Evolutionary conservation across 92 coral and sea anemone genomes (phyloP).

Genomic region (Porites cylindrica): DNA sequence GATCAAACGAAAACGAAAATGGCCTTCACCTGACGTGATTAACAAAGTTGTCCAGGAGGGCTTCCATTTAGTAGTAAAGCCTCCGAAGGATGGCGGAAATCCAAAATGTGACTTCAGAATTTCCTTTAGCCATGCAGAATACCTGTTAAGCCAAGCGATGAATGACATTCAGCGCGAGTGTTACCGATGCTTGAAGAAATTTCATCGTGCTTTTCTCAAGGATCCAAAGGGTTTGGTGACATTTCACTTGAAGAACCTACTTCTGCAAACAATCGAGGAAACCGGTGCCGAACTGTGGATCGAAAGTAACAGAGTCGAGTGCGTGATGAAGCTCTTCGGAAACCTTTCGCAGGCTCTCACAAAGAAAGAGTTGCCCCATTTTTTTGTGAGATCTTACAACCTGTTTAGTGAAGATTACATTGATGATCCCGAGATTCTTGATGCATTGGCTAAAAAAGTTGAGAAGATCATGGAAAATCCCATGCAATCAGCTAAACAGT

Average conservation of each 20-base stretch:
- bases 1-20: conserved; percentile 73
- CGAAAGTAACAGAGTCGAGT: conserved; percentile 55
- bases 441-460: conserved; percentile 50
- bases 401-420: conserved; percentile 57
- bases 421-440: conserved; percentile 60
- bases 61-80: conserved; percentile 80
- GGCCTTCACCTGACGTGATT: conserved; percentile 74
- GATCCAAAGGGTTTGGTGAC: conserved; percentile 60
- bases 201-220: conserved; percentile 44
- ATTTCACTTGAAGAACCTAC: conserved; percentile 74
- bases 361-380: conserved; percentile 63
- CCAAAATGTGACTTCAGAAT: conserved; percentile 73
- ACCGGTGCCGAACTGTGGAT: conserved; percentile 65
- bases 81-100: conserved; percentile 42
- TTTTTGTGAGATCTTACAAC: conserved; percentile 68
- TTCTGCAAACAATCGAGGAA: conserved; percentile 67
- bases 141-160: conserved; percentile 66
- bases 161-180: conserved; percentile 74
- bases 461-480: conserved; percentile 62
- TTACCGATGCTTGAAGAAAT: conserved; percentile 79
- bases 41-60: conserved; percentile 49
- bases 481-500: conserved; percentile 33
- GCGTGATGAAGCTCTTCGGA: conserved; percentile 71
- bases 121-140: conserved; percentile 85
- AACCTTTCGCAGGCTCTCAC: conserved; percentile 63